Percentiles rank a stretch among this genome's conserved stretches.
Evolutionary conservation across 2,888 invertebrate genomes (phyloP).

Genomic region (Lamellibrachia columna): DNA sequence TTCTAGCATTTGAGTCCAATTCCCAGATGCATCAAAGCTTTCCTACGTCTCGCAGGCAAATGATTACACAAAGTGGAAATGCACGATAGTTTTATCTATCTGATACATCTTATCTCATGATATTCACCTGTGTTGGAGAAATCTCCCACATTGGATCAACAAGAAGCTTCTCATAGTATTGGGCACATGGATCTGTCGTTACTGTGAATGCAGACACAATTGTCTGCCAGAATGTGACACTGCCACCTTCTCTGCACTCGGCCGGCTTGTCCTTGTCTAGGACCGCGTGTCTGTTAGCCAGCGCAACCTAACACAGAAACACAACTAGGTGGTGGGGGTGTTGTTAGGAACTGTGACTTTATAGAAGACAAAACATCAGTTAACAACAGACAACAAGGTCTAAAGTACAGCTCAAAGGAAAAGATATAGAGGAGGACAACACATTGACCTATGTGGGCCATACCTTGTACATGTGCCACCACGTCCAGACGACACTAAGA

Average conservation of each 20-base stretch:
- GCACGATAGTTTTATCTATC: neutral
- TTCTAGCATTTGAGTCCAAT: no score
- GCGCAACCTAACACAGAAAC: constrained; percentile 38
- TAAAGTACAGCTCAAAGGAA: neutral
- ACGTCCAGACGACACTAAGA: constrained; percentile 26
- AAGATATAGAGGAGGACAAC: neutral
- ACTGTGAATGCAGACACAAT: constrained; percentile 40
- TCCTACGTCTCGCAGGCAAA: no score
- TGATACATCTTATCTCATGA: neutral
- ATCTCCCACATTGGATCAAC: constrained; percentile 18
- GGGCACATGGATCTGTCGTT: constrained; percentile 45
- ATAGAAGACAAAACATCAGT: no score
- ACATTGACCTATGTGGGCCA: neutral
- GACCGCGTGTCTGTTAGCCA: constrained; percentile 44
- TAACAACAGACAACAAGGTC: no score
- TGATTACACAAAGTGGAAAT: neutral
- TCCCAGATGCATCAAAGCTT: no score
- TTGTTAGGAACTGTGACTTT: no score
- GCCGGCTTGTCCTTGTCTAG: constrained; percentile 42
- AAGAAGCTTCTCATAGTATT: constrained; percentile 44
- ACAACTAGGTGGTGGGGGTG: neutral
- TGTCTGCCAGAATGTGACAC: neutral
- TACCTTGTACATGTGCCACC: constrained; percentile 32
- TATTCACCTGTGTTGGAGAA: neutral
- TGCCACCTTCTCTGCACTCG: constrained; percentile 40